Conservation (phyloP, 2,888 invertebrate species). For the Luffia ferchaultella region DNA sequence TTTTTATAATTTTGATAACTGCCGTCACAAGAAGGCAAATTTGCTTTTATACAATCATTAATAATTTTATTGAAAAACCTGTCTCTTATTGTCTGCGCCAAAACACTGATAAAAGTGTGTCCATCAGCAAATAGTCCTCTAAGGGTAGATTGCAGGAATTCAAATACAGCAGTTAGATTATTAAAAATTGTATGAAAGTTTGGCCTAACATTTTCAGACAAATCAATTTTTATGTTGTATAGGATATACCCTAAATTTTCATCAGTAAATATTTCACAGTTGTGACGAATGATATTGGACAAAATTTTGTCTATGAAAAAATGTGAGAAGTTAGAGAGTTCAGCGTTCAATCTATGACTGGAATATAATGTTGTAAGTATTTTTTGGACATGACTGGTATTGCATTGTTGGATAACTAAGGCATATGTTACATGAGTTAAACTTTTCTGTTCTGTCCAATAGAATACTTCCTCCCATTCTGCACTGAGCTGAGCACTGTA, state of each 20-base stretch:
- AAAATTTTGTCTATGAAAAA: slow-evolving; percentile 48
- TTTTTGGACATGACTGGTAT: slow-evolving; percentile 39
- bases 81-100: slow-evolving; percentile 39
- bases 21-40: slow-evolving; percentile 47
- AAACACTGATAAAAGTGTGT: slow-evolving; percentile 43
- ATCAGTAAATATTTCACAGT: slow-evolving; percentile 52
- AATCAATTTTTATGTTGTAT: slow-evolving; percentile 47
- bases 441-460: slow-evolving; percentile 45
- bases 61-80: slow-evolving; percentile 53
- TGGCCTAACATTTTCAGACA: slow-evolving; percentile 36
- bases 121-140: slow-evolving; percentile 45
- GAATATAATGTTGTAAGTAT: slow-evolving; percentile 44
- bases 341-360: slow-evolving; percentile 45
- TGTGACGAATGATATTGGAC: slow-evolving; percentile 45
- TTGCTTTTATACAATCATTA: slow-evolving; percentile 47
- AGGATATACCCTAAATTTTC: slow-evolving; percentile 47
- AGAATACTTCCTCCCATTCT: slow-evolving; percentile 54
- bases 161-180: slow-evolving; percentile 53
- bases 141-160: slow-evolving; percentile 49
- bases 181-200: slow-evolving; percentile 49
- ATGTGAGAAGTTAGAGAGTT: slow-evolving; percentile 46
- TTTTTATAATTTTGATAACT: slow-evolving; percentile 45
- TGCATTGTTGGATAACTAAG: slow-evolving; percentile 47
- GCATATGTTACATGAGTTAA: slow-evolving; percentile 39
- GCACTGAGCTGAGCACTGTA: slow-evolving; percentile 46